Evolutionary conservation across 2,113 vertebrate genomes (phyloP).

Genomic region (Alectura lathami): DNA sequence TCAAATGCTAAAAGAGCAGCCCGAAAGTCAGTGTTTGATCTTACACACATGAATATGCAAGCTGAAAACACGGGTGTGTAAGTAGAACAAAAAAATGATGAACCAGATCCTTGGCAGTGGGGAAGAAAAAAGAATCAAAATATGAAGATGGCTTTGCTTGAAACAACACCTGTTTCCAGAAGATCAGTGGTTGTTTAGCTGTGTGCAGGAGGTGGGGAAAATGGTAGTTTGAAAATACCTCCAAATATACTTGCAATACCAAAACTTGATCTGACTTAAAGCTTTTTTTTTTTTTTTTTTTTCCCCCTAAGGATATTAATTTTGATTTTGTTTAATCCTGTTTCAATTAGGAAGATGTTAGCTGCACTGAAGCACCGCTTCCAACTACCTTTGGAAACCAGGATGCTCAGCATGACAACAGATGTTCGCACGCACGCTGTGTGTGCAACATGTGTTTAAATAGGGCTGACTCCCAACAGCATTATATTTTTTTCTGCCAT

Average conservation of each 20-base stretch:
- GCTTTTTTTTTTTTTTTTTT: neutral
- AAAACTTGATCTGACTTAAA: neutral
- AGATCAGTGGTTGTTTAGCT: neutral
- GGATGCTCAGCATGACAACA: neutral
- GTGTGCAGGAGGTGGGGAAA: neutral
- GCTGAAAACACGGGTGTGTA: neutral
- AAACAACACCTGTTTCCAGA: neutral
- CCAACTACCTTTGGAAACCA: neutral
- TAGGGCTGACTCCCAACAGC: neutral
- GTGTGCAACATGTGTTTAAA: neutral
- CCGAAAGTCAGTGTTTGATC: neutral
- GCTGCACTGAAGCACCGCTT: neutral
- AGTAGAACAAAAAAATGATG: neutral
- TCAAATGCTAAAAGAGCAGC: neutral
- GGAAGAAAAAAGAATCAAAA: neutral
- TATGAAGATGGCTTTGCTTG: neutral
- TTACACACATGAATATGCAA: neutral
- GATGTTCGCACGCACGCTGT: neutral
- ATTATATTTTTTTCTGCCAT: neutral
- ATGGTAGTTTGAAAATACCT: neutral
- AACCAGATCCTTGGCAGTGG: neutral
- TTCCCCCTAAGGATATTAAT: neutral
- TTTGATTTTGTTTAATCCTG: neutral
- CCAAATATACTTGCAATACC: neutral
- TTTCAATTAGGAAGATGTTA: neutral